Base-by-base conservation (phyloP, 2,797 vertebrate genomes). In the Sebastes paucispinis region DNA sequence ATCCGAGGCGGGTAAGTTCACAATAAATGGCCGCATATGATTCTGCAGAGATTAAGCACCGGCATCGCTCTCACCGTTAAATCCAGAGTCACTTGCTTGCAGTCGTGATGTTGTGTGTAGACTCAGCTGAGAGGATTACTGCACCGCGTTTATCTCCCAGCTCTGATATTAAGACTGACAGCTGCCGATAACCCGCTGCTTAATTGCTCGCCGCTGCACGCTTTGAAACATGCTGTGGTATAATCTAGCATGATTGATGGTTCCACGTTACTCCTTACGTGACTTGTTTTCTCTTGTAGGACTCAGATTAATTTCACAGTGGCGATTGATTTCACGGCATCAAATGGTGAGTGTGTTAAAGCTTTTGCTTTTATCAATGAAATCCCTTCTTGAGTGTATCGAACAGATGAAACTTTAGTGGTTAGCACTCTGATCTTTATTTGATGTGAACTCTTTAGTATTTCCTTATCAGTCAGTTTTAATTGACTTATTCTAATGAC, bases 281-380 rank as follows among this genome's bases (percentile, higher is more conserved):
- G 67, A 69, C 82, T 82, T 87, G 27, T 88, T 80, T 83, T 78
- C 89, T 84, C 94, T 95, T 95, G 82, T 93, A 99, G 98, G 91
- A 99, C 98, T 6, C 98, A 99, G 94, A 98, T 99, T 92, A 99
- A 99, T 96, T 99, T 99, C 93, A 99, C 98, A 20, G 98, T 99
- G 80, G 98, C 98, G 80, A 99, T 99, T 93, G 98, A 99, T 96
- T 99, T 99, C 95, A 99, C 98, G 29, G 98, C 98, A 77, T 99
- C 98, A 79, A 99, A 99, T 75, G 98, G 98, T 99, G 91, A 98
- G 97, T 91, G 88, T 67, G 71, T 73, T 43, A 54, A 73, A 67
- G 75, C 77, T 83, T 55, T 11, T 65, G 34, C 65, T 77, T 65
- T 75, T 69, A 63, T 82, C 70, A 57, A 9, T 24, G 11, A 50